A percentile compares a stretch with the other conserved stretches of the same genome.
Evolutionary conservation across 2,797 vertebrate genomes (phyloP).

Genomic region (Sphenodon punctatus): DNA sequence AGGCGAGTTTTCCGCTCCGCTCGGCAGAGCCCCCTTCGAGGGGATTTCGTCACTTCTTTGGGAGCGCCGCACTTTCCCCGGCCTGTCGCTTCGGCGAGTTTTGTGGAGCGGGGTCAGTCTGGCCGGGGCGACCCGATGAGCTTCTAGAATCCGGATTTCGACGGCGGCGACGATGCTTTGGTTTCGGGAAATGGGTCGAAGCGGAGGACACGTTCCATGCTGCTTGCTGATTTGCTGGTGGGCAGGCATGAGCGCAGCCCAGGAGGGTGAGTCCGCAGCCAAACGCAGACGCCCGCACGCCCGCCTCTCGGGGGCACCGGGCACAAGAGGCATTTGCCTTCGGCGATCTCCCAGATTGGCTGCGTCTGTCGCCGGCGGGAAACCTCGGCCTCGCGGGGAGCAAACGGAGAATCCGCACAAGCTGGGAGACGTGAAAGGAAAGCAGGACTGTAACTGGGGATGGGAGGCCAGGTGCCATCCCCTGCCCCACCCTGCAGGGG

Average conservation of each 20-base stretch:
- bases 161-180: neutral
- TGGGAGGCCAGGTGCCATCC: too few species aligned
- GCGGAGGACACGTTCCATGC: neutral
- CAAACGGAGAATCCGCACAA: too few species aligned
- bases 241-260: neutral
- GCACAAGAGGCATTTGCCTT: too few species aligned
- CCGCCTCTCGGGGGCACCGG: neutral
- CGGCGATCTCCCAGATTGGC: too few species aligned
- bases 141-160: neutral
- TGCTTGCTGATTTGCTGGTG: neutral
- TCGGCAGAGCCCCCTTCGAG: neutral
- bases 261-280: neutral
- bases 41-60: constrained; percentile 6
- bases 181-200: neutral
- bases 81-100: neutral
- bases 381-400: too few species aligned
- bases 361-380: too few species aligned
- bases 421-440: too few species aligned
- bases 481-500: too few species aligned
- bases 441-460: neutral
- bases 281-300: too few species aligned
- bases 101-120: too few species aligned
- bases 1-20: neutral
- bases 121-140: neutral
- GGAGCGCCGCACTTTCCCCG: neutral